Base-by-base conservation (phyloP, 2,113 vertebrate species). In the Engystomops pustulosus region DNA sequence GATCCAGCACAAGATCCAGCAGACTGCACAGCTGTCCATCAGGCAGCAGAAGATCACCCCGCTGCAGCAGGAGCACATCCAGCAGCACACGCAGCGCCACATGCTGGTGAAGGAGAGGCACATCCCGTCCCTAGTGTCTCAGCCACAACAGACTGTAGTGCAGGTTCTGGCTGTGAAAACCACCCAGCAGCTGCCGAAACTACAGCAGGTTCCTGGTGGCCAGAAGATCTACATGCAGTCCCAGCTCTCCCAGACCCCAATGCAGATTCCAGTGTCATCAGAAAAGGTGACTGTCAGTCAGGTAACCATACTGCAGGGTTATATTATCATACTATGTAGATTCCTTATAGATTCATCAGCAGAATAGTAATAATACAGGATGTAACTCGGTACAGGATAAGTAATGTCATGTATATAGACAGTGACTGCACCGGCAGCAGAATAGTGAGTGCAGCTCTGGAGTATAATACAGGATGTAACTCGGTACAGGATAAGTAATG, bases 191-290 rank as follows among this genome's bases (percentile, higher is more conserved):
- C 96, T 99, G 75, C 98, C 98, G 11, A 96, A 95, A 89, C 94
- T 99, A 41, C 97, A 98, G 89, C 97, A 98, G 87, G 96, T 97
- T 30, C 97, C 96, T 85, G 97, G 94, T 30, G 96, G 96, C 78
- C 98, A 95, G 93, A 96, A 98, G 94, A 92, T 97, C 88, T 97
- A 96, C 86, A 94, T 96, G 89, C 97, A 97, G 87, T 94, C 96
- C 51, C 92, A 95, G 82, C 94, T 95, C 90, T 96, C 96, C 36
- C 97, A 96, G 90, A 95, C 95, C 41, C 95, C 94, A 0, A 92
- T 95, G 8, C 96, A 97, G 88, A 96, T 98, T 91, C 93, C 97
- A 0, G 89, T 96, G 72, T 92, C 95, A 86, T 92, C 94, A 0
- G 96, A 99, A 85, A 99, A 98, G 92, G 90, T 91, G 0, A 88